These are phyloP conservation scores for Jordanella pulchra DNA, from an alignment of 2,797 vertebrate species.

Conservation along the genomic window DNA sequence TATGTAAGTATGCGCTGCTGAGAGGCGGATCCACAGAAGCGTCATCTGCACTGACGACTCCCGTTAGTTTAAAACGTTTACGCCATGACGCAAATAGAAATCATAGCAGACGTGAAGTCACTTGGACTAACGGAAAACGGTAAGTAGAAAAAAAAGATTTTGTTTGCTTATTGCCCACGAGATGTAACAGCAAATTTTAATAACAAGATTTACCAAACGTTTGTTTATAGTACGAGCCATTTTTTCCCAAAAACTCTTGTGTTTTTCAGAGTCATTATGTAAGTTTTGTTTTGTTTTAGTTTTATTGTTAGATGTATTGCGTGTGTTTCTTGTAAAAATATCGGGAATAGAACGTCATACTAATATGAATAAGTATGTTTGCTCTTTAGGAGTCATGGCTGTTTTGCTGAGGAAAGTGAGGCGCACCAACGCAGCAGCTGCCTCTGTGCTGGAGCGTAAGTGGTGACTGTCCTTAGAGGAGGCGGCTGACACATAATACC, in stretches of 20 bases:
- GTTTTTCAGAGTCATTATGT: not conserved
- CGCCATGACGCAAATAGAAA: not conserved
- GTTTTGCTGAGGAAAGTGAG: conserved; percentile 10
- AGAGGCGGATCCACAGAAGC: not conserved
- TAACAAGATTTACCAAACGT: not conserved
- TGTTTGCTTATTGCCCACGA: not conserved
- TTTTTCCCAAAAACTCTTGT: not conserved
- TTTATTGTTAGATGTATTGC: not conserved
- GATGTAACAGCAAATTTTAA: too few species aligned
- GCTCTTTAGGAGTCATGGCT: conserved; percentile 36
- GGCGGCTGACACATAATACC: not conserved
- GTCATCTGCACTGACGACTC: conserved; percentile 4
- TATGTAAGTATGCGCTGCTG: not conserved
- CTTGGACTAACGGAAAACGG: not conserved
- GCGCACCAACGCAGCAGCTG: fast-evolving
- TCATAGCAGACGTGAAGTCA: not conserved
- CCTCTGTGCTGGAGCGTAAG: not conserved
- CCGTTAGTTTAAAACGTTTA: not conserved
- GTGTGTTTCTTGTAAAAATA: not conserved
- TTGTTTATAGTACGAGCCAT: not conserved
- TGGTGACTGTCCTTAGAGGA: not conserved
- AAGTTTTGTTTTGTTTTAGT: not conserved
- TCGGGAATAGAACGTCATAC: fast-evolving
- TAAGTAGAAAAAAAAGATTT: not conserved
- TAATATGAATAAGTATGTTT: not conserved